Percentiles rank a stretch among this genome's conserved stretches.
Conservation (phyloP, 2,888 invertebrate genomes). For the Netelia inedita region DNA sequence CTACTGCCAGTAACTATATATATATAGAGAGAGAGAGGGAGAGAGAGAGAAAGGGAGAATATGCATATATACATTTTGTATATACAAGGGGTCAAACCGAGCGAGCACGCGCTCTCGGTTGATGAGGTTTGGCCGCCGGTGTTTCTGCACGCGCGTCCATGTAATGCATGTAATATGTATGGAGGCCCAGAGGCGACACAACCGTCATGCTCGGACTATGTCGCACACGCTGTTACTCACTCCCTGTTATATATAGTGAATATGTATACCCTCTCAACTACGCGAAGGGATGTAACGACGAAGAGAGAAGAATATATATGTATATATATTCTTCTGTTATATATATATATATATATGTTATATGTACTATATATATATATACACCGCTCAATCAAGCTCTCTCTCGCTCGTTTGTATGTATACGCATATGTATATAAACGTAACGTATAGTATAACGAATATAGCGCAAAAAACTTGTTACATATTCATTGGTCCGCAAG, state of each 20-base stretch:
- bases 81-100: not conserved
- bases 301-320: slow-evolving; percentile 6
- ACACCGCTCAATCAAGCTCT: slow-evolving; percentile 23
- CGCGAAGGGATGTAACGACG: not conserved
- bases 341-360: too few relatives aligned
- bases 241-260: not conserved
- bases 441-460: too few relatives aligned
- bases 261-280: slow-evolving; percentile 8
- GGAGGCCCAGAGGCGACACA: slow-evolving; percentile 40
- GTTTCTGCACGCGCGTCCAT: slow-evolving; percentile 39
- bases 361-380: too few relatives aligned
- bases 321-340: too few relatives aligned
- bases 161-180: slow-evolving; percentile 60
- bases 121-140: slow-evolving; percentile 32
- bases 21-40: not conserved
- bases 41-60: not conserved
- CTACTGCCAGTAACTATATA: slow-evolving; percentile 5
- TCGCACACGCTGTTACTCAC: slow-evolving; percentile 18
- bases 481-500: slow-evolving; percentile 40
- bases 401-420: not conserved
- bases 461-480: slow-evolving; percentile 34
- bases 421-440: slow-evolving; percentile 1
- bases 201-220: slow-evolving; percentile 32
- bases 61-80: slow-evolving; percentile 17
- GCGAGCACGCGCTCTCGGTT: slow-evolving; percentile 39